Conservation (phyloP, 35 echinoderm and acorn worm genomes). For the Ophioderma brevispina region DNA sequence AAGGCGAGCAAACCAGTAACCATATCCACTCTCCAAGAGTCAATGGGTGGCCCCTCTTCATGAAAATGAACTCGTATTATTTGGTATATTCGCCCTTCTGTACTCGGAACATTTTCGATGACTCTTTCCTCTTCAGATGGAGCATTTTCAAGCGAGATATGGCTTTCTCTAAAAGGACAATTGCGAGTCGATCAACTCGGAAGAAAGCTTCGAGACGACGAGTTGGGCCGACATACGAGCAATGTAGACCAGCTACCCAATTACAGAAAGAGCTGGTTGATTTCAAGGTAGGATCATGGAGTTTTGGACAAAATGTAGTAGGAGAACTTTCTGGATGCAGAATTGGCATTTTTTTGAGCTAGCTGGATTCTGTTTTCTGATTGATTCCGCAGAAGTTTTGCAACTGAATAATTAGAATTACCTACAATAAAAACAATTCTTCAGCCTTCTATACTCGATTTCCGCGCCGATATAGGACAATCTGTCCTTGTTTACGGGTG, state of each 20-base stretch:
- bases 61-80: background rate
- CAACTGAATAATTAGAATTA: no score
- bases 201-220: background rate
- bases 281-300: slow-evolving; percentile 63
- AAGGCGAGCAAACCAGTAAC: no score
- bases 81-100: background rate
- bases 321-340: background rate
- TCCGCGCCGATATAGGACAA: no score
- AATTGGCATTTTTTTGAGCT: background rate
- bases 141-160: slow-evolving; percentile 79
- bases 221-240: background rate
- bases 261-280: slow-evolving; percentile 62
- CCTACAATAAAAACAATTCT: no score
- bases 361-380: no score
- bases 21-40: no score
- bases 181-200: slow-evolving; percentile 32
- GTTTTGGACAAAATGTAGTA: background rate
- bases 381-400: no score
- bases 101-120: background rate
- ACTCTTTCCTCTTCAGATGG: slow-evolving; percentile 57
- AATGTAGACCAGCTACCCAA: slow-evolving; percentile 45
- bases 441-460: no score
- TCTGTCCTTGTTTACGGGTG: no score
- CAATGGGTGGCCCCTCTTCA: no score
- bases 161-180: slow-evolving; percentile 36